Conservation (phyloP, 2,888 invertebrate species). For the Trissolcus japonicus region DNA sequence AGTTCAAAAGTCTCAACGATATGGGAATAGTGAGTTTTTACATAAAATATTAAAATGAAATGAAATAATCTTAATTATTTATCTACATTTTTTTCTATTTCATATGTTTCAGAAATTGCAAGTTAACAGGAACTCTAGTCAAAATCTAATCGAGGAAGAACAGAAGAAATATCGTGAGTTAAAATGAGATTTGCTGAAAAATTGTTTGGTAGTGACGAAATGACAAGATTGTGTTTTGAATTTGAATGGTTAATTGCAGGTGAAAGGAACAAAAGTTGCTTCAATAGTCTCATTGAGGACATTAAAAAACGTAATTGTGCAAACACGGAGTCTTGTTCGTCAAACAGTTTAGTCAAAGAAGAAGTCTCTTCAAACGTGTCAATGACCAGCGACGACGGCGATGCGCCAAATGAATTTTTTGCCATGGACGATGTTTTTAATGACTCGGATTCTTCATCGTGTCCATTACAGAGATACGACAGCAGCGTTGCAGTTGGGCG, state of each 20-base stretch:
- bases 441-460: conserved; percentile 38
- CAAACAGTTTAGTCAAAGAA: background rate
- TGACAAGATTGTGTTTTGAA: no score
- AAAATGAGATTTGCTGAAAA: conserved; percentile 3
- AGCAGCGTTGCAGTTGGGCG: conserved; percentile 6
- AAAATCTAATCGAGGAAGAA: conserved; percentile 73
- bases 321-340: background rate
- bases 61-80: background rate
- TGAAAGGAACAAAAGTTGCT: conserved; percentile 70
- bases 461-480: conserved; percentile 32
- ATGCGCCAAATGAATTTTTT: conserved; percentile 1
- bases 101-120: conserved; percentile 65
- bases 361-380: conserved; percentile 1
- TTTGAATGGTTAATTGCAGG: conserved; percentile 61
- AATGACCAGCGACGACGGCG: background rate
- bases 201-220: no score
- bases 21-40: conserved; percentile 21
- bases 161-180: conserved; percentile 73
- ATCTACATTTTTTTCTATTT: background rate
- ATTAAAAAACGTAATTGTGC: conserved; percentile 64
- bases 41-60: background rate
- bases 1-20: conserved; percentile 54
- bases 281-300: conserved; percentile 69
- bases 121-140: conserved; percentile 71
- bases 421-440: conserved; percentile 15